A percentile compares a stretch with the other conserved stretches of the same genome.
These are phyloP conservation scores for Carassius carassius DNA, from an alignment of 2,113 vertebrate genomes.

Conservation along the genomic window DNA sequence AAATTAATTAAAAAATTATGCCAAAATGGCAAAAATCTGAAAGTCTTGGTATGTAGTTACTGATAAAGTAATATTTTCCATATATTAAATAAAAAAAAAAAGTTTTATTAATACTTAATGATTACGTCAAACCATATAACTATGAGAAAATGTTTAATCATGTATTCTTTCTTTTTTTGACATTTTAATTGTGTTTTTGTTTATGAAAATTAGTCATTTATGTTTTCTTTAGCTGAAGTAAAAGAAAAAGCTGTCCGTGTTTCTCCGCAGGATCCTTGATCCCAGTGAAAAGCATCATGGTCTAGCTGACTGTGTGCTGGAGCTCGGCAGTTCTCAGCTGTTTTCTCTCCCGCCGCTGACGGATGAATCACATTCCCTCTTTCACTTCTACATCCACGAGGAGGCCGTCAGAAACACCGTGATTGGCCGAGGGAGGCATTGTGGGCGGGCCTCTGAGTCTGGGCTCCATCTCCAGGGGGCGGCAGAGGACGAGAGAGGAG, in stretches of 20 bases:
- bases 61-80: too few species aligned
- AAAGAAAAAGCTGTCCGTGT: not conserved
- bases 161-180: too few species aligned
- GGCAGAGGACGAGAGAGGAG: slow-evolving; percentile 37
- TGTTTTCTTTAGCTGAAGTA: too few species aligned
- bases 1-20: too few species aligned
- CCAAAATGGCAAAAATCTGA: too few species aligned
- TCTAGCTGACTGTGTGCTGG: slow-evolving; percentile 68
- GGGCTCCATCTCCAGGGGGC: not conserved
- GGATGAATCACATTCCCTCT: slow-evolving; percentile 79
- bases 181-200: too few species aligned
- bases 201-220: too few species aligned
- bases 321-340: slow-evolving; percentile 73
- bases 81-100: too few species aligned
- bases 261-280: not conserved
- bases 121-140: too few species aligned
- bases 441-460: not conserved
- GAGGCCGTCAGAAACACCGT: slow-evolving; percentile 30
- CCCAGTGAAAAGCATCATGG: slow-evolving; percentile 3
- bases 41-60: too few species aligned
- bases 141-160: too few species aligned
- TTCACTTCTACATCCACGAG: slow-evolving; percentile 83
- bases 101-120: too few species aligned
- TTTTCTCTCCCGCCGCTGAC: slow-evolving; percentile 69
- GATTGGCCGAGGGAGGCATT: not conserved